Conservation (phyloP, 2,113 vertebrate species). For the Chitala chitala region DNA sequence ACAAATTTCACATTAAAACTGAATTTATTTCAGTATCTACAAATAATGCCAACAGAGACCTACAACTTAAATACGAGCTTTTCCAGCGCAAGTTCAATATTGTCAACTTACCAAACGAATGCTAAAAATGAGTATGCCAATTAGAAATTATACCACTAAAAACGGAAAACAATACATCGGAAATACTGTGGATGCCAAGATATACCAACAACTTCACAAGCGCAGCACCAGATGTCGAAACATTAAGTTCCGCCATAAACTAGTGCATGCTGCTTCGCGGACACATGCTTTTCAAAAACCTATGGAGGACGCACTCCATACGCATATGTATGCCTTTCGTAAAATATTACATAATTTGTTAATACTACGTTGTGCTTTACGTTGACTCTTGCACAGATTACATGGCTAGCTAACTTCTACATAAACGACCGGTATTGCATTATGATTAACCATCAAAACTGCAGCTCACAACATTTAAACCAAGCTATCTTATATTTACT, state of each 20-base stretch:
- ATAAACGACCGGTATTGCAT: background rate
- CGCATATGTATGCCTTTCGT: too few species aligned
- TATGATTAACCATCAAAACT: background rate
- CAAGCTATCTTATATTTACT: background rate
- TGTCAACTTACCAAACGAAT: too few species aligned
- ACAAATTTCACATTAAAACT: background rate
- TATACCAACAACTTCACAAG: too few species aligned
- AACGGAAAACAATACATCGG: background rate
- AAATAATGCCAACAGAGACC: background rate
- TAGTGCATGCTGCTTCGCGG: background rate
- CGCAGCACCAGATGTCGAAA: background rate
- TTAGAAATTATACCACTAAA: background rate
- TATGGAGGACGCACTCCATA: too few species aligned
- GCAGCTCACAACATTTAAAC: background rate
- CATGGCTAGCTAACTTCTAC: slow-evolving; percentile 1
- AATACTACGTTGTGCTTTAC: background rate
- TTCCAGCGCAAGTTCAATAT: too few species aligned
- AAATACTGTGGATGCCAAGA: too few species aligned
- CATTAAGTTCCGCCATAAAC: background rate
- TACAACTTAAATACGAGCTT: background rate
- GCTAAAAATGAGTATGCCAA: background rate
- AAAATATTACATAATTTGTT: too few species aligned
- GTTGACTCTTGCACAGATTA: background rate
- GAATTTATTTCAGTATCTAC: background rate
- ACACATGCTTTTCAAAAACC: background rate